phyloP scores from a whole-genome alignment of 2,888 invertebrate species.

The Heteromyza rotundicornis region DNA sequence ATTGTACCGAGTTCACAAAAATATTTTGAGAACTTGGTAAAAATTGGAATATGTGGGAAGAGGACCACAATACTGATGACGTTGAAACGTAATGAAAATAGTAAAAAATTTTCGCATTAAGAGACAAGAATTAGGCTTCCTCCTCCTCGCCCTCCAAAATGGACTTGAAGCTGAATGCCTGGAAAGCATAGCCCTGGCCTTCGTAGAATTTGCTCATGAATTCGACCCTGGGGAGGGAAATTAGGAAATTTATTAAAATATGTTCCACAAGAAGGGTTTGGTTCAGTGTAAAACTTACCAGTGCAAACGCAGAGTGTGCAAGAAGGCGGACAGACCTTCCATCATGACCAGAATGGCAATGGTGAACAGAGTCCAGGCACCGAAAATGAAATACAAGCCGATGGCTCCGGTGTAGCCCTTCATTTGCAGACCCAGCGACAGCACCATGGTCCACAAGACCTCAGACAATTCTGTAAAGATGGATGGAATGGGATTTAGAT shows the following conservation, averaged over 20 bases:
- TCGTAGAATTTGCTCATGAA: slow-evolving; percentile 94
- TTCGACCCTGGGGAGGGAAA: slow-evolving; percentile 80
- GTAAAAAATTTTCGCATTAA: too few species aligned
- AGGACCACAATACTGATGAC: slow-evolving; percentile 59
- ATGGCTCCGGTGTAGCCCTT: slow-evolving; percentile 75
- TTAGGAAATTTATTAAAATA: slow-evolving; percentile 3
- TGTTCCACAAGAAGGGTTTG: not conserved
- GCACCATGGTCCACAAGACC: slow-evolving; percentile 94
- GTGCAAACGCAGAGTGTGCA: slow-evolving; percentile 96
- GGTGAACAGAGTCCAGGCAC: slow-evolving; percentile 89
- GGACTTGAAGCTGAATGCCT: slow-evolving; percentile 83
- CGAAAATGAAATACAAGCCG: slow-evolving; percentile 83
- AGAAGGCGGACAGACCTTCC: slow-evolving; percentile 98
- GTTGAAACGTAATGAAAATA: not conserved
- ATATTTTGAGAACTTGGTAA: too few species aligned
- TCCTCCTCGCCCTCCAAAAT: slow-evolving; percentile 70
- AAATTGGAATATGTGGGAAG: slow-evolving; percentile 43
- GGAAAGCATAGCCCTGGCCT: slow-evolving; percentile 81
- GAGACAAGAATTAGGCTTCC: slow-evolving; percentile 29
- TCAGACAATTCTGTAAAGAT: slow-evolving; percentile 74
- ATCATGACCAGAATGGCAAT: slow-evolving; percentile 94
- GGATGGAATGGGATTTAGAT: not conserved
- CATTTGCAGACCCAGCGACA: slow-evolving; percentile 75
- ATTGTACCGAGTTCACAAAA: too few species aligned
- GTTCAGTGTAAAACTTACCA: slow-evolving; percentile 69